Evolutionary conservation across 2,113 vertebrate species (phyloP).

Genomic region (Xiphophorus maculatus): DNA sequence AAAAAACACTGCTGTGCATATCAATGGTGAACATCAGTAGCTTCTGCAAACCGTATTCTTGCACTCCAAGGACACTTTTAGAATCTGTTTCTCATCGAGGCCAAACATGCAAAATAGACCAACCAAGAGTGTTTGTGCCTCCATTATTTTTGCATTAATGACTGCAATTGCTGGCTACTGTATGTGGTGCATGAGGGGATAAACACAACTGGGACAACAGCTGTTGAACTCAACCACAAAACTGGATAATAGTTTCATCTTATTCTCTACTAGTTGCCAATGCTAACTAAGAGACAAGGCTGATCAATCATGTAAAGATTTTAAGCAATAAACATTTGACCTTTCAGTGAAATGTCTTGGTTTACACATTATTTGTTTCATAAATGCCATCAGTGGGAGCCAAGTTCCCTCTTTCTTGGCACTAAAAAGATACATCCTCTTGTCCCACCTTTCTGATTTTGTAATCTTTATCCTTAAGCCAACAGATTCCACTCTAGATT

Average conservation of each 20-base stretch:
- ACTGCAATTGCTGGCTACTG: constrained; percentile 15
- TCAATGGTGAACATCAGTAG: constrained; percentile 62
- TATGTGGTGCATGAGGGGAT: constrained; percentile 29
- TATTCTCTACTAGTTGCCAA: constrained; percentile 26
- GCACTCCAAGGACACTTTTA: constrained; percentile 60
- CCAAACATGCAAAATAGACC: constrained; percentile 51
- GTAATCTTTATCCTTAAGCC: constrained; percentile 42
- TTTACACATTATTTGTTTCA: constrained; percentile 29
- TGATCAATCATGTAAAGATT: background rate
- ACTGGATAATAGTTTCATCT: constrained; percentile 58
- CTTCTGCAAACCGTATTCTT: constrained; percentile 41
- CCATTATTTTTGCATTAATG: constrained; percentile 56
- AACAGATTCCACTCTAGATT: constrained; percentile 30
- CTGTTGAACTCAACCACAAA: constrained; percentile 58
- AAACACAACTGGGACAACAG: constrained; percentile 55
- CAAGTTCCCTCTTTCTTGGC: constrained; percentile 23
- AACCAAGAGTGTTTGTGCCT: constrained; percentile 43
- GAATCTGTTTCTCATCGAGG: constrained; percentile 53
- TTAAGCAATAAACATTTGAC: constrained; percentile 6
- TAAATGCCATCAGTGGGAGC: constrained; percentile 31
- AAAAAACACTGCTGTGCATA: constrained; percentile 54
- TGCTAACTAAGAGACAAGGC: constrained; percentile 23
- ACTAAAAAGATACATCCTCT: constrained; percentile 26
- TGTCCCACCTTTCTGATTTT: constrained; percentile 13
- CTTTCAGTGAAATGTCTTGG: constrained; percentile 10